phyloP scores from a whole-genome alignment of 2,888 invertebrate genomes.

The Silvanus unidentatus region DNA sequence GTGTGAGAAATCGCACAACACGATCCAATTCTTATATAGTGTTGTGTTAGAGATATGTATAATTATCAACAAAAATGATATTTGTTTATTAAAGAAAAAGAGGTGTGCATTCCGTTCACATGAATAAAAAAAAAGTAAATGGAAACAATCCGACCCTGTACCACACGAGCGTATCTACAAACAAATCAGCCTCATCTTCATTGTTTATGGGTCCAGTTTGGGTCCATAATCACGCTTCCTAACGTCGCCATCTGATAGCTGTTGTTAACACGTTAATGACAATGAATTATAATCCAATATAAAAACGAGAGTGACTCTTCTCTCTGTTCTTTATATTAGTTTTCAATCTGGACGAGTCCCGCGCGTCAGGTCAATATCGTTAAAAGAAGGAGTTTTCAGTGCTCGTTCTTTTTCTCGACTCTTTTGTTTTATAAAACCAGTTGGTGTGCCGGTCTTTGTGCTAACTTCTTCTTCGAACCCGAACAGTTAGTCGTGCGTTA shows the following conservation, averaged over 20 bases:
- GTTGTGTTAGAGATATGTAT: too few species aligned
- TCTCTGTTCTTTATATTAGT: constrained; percentile 6
- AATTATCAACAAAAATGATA: too few species aligned
- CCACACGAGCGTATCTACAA: not conserved
- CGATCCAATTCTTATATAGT: too few species aligned
- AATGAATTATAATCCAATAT: constrained; percentile 32
- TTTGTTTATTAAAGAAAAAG: too few species aligned
- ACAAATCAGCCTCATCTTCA: constrained; percentile 29
- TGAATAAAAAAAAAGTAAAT: not conserved
- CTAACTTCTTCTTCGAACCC: too few species aligned
- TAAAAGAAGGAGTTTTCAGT: not conserved
- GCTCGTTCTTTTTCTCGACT: not conserved
- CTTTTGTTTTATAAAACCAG: not conserved
- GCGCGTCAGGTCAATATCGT: constrained; percentile 6
- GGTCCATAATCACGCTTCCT: constrained; percentile 10
- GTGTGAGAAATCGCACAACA: too few species aligned
- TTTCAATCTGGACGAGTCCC: constrained; percentile 6
- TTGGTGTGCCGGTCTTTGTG: not conserved
- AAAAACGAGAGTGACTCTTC: constrained; percentile 18
- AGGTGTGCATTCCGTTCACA: too few species aligned
- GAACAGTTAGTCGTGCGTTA: too few species aligned
- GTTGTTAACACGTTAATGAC: constrained; percentile 34
- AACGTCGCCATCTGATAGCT: constrained; percentile 26
- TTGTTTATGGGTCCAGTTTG: constrained; percentile 27
- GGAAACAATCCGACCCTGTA: not conserved